These are phyloP conservation scores for Montipora cactus DNA, from an alignment of 64 coral and sea anemone species.

Conservation along the genomic window DNA sequence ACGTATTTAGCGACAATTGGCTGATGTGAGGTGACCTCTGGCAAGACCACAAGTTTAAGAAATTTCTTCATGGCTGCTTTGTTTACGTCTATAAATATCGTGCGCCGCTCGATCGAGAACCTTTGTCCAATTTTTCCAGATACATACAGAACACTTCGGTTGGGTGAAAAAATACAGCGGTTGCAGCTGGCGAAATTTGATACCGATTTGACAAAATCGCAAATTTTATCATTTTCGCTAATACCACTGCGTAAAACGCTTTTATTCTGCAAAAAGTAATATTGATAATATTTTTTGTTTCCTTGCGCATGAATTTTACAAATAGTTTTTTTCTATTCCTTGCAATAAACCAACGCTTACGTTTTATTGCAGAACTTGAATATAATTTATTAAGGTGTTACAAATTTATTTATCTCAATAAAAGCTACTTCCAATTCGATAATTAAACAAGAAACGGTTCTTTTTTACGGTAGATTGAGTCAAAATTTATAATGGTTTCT, in stretches of 20 bases:
- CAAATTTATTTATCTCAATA: too few species aligned
- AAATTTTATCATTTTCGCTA: not conserved
- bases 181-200: conserved; percentile 7
- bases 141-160: too few species aligned
- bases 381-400: too few species aligned
- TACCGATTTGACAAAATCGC: not conserved
- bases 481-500: not conserved
- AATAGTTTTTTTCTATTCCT: not conserved
- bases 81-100: too few species aligned
- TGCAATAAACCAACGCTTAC: not conserved
- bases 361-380: too few species aligned
- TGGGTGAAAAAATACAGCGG: not conserved
- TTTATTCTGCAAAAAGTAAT: not conserved
- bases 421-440: not conserved
- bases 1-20: not conserved
- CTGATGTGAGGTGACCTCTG: not conserved
- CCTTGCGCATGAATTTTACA: not conserved
- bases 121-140: not conserved
- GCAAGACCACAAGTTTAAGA: not conserved
- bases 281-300: not conserved
- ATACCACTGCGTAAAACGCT: too few species aligned
- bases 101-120: too few species aligned
- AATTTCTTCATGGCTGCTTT: not conserved
- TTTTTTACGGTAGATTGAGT: not conserved
- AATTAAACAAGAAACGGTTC: too few species aligned